Evolutionary conservation across 2,113 vertebrate species (phyloP), one percentile per base, ranked within the genome.

Genomic region (Petaurus breviceps): DNA sequence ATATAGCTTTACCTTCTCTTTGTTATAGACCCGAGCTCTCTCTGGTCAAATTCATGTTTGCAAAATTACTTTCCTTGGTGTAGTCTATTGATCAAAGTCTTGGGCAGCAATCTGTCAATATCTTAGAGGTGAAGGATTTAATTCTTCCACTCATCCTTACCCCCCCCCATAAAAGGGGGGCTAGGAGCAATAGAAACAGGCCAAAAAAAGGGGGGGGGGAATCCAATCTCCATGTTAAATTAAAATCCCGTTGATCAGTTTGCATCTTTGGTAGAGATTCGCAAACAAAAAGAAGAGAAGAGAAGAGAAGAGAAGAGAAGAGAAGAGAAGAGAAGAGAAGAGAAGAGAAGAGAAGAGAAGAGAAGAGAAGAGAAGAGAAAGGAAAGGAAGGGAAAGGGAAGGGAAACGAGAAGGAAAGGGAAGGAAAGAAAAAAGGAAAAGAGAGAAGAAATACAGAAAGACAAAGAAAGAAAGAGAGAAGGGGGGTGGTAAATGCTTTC

Each of bases 21-120:
- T 96, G 92, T 52, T 51, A 12, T 55, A 53, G 10, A 10, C 2
- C 16, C 3, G 23, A 49, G 93, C 47, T 43, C 26, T 91, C 43
- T 50, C 90, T 46, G 90, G 68, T 53, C 95, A 89, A 10, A 94
- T 37, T 61, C 91, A 94, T 77, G 93, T 96, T 68, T 0, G 54
- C 90, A 68, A 96, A 98, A 97, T 96, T 51, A 97, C 89, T 97
- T 97, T 46, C 31, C 89, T 94, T 52, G 24, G 55, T n/a, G 90
- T 37, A 95, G 92, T 46, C 92, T 90, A 97, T 92, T 51, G 95
- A 97, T 96, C 91, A 8, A 61, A 10, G 47, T 93, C 90, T 95
- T 94, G 89, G 95, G 94, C 54, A 94, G 93, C 95, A 98, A 92
- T 94, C 95, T 95, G 61, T 97, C 95, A 93, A 96, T 97, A 97